Base-by-base conservation (phyloP, 1,140 invertebrate species). In the Euwallacea fornicatus region DNA sequence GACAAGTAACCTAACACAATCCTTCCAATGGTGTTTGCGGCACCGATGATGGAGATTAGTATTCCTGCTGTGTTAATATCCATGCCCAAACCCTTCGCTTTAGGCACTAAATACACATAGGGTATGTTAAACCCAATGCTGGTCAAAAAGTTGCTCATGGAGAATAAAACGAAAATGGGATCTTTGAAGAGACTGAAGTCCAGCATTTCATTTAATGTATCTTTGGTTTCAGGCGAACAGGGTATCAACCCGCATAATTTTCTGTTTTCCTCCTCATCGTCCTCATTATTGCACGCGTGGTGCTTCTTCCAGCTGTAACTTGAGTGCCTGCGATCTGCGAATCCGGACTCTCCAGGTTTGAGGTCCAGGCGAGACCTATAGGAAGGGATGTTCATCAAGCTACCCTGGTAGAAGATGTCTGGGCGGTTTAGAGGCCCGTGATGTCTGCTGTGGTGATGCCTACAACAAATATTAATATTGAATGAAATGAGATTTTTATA, bases 111-210 rank as follows among this genome's bases (percentile, higher is more conserved):
- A 82, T 92, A 94, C 73, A 98, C 86, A 83, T 97, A 94, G 65
- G 97, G 97, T 77, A 97, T 90, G 81, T 98, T 96, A 85, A 97
- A 99, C 43, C 97, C 97, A 75, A 99, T 93, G 79, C 93, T 96
- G 7, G 96, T 98, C 77, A 95, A 89, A 80, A 98, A 97, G 82
- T 99, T 98, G 33, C 95, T 98, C 42, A 95, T 67, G 16, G 90
- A 90, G 82, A 98, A 98, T 61, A 98, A 82, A 65, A 98, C 85
- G 80, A 98, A 98, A 71, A 97, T 85, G 4, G 89, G 87, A 82
- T 98, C 92, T 68, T 88, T 88, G 0, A 98, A 84, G 21, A 98
- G 83, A 8, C 88, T 88, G 58, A 97, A 84, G 78, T 97, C 92
- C 71, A 97, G 85, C 91, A 97, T 94, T 83, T 94, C 88, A 43